Percentiles rank a stretch among this genome's conserved stretches.
Evolutionary conservation across 1,140 invertebrate species (phyloP).

Genomic region (Trachelipus rathkii): DNA sequence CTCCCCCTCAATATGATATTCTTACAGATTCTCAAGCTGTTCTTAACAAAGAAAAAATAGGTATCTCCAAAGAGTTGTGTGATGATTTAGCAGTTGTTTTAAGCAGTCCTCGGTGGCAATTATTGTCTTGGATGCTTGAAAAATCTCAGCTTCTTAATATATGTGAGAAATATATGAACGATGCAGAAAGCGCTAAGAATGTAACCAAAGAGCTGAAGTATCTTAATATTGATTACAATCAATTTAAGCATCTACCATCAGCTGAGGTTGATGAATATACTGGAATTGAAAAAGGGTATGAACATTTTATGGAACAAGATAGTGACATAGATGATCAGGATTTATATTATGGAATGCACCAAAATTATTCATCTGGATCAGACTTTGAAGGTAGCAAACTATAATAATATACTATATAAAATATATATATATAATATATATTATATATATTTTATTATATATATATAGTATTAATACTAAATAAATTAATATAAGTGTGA

Average conservation of each 20-base stretch:
- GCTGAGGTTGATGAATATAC: constrained; percentile 49
- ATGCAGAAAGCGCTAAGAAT: constrained; percentile 58
- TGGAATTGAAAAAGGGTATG: constrained; percentile 57
- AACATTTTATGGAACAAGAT: constrained; percentile 43
- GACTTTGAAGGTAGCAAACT: constrained; percentile 22
- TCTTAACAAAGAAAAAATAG: constrained; percentile 55
- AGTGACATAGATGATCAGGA: constrained; percentile 45
- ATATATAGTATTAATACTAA: too few relatives aligned
- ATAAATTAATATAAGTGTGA: too few relatives aligned
- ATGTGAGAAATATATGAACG: constrained; percentile 60
- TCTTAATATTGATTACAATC: constrained; percentile 62
- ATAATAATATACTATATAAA: too few relatives aligned
- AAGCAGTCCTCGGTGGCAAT: constrained; percentile 60
- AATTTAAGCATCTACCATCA: constrained; percentile 58
- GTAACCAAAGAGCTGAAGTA: constrained; percentile 61
- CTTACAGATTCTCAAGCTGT: constrained; percentile 54
- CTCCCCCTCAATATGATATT: constrained; percentile 53
- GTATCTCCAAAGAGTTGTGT: constrained; percentile 58
- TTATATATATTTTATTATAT: too few relatives aligned
- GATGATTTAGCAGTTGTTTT: constrained; percentile 61
- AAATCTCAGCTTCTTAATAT: constrained; percentile 58
- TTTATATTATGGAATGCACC: constrained; percentile 55
- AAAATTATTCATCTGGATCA: constrained; percentile 47
- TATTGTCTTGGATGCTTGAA: constrained; percentile 59
- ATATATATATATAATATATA: too few relatives aligned